phyloP scores from a whole-genome alignment of 1,140 invertebrate genomes.

The Calycopis cecrops region DNA sequence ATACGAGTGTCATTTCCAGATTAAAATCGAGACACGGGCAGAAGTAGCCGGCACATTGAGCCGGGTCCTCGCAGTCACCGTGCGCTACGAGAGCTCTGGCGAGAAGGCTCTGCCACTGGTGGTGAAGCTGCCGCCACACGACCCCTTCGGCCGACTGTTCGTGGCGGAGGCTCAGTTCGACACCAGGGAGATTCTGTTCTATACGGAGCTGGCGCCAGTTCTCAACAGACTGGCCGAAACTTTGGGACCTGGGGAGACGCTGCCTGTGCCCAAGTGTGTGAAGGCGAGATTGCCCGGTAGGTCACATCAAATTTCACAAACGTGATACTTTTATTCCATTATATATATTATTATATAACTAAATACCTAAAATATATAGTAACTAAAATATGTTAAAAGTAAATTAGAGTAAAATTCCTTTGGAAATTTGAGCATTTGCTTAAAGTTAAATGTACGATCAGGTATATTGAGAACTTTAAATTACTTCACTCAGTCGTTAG shows the following conservation, averaged over 20 bases:
- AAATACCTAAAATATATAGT: no score
- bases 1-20: constrained; percentile 30
- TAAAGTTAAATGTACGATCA: no score
- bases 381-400: no score
- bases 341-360: no score
- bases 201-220: constrained; percentile 80
- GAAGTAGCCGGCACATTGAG: constrained; percentile 59
- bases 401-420: no score
- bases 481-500: no score
- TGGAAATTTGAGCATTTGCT: no score
- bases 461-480: no score
- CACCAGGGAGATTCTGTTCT: constrained; percentile 88
- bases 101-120: constrained; percentile 77
- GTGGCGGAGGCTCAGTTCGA: constrained; percentile 89
- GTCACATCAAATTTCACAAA: no score
- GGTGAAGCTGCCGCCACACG: constrained; percentile 84
- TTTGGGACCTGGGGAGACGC: constrained; percentile 63
- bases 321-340: no score
- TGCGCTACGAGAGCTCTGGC: constrained; percentile 50
- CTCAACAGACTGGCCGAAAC: constrained; percentile 58
- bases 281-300: constrained; percentile 58
- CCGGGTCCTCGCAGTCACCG: constrained; percentile 56
- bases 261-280: constrained; percentile 65
- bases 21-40: constrained; percentile 52
- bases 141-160: constrained; percentile 84